Base-by-base conservation (phyloP, 2,113 vertebrate genomes). In the Picathartes gymnocephalus region DNA sequence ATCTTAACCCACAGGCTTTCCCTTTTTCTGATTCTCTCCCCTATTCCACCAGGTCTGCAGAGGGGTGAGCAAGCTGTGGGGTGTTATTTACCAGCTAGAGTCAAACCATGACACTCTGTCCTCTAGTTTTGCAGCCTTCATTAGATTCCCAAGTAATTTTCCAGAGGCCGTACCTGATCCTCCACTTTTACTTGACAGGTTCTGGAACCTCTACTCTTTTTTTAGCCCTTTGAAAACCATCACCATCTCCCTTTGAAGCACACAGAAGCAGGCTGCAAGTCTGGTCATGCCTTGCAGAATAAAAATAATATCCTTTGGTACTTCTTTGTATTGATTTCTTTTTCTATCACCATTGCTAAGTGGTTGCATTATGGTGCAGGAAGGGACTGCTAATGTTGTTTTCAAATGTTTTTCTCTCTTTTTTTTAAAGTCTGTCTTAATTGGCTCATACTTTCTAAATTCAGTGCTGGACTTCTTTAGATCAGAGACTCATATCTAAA, bases 291-390 rank as follows among this genome's bases (percentile, higher is more conserved):
- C 51, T 83, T 86, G 35, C 37, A 87, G 65, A 85, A 73, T 57
- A 85, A 91, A 96, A 94, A 87, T 95, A 96, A 56, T 80, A 51
- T 70, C 33, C 60, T 81, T 81, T 50, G 61, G 20, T 88, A 69
- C 37, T 78, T 70, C 71, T 94, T 91, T 64, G 6, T 95, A 95
- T 96, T 91, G 96, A 96, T 97, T 89, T 88, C 31, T 76, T 89
- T 28, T 61, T 90, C 44, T 88, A 45, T 94, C 68, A 24, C 35
- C 31, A 24, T 74, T 92, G 72, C 81, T 90, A 54, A 94, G 78
- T 83, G 86, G 73, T 73, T 93, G 58, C 62, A 79, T 91, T 92
- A 88, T 83, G n/a, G 56, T 85, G 53, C 57, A 62, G 87, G 54
- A 88, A 70, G 33, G 79, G 66, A 81, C 21, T 0, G 7, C 68